Evolutionary conservation across 2,113 vertebrate genomes (phyloP).

Genomic region (Cranoglanis bouderius): DNA sequence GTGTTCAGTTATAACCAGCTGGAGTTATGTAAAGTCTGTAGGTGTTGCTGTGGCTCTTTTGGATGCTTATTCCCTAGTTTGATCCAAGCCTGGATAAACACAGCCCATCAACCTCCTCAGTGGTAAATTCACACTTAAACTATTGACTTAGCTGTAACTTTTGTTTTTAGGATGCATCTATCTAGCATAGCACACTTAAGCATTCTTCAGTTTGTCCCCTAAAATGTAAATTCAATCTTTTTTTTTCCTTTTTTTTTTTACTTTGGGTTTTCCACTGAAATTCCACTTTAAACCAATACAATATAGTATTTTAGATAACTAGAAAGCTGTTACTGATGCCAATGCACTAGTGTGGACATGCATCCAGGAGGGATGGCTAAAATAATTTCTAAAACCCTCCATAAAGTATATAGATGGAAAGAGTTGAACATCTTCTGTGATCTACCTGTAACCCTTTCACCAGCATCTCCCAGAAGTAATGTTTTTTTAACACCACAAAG

Average conservation of each 20-base stretch:
- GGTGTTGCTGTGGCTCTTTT: neutral
- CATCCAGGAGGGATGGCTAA: neutral
- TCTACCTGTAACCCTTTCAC: neutral
- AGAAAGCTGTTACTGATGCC: neutral
- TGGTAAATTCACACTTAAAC: neutral
- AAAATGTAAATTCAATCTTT: neutral
- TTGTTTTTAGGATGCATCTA: neutral
- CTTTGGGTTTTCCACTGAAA: neutral
- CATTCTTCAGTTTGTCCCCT: neutral
- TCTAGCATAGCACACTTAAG: neutral
- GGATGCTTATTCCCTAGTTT: neutral
- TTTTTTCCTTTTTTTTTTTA: neutral
- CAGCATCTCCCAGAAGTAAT: neutral
- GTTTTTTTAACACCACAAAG: neutral
- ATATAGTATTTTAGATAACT: neutral
- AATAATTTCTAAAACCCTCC: neutral
- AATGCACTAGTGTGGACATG: neutral
- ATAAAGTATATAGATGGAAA: neutral
- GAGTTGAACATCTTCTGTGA: neutral
- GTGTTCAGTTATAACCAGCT: neutral
- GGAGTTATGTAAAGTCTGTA: neutral
- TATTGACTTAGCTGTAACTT: neutral
- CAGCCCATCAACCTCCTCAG: neutral
- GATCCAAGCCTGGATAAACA: neutral
- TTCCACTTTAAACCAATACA: neutral